Evolutionary conservation across 2,797 vertebrate species (phyloP).

Genomic region (Ctenopoma kingsleyae): DNA sequence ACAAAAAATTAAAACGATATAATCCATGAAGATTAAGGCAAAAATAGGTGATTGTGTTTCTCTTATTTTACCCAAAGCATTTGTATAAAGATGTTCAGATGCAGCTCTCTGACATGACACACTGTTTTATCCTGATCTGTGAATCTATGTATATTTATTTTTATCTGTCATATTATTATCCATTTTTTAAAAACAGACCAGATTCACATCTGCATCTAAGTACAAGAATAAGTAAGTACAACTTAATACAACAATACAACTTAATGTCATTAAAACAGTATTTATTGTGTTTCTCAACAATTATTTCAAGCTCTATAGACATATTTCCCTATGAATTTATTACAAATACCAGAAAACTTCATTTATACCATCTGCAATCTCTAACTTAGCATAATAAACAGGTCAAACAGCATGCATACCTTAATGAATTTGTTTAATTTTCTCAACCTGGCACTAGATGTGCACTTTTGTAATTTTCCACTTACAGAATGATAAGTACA

Average conservation of each 20-base stretch:
- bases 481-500: background rate
- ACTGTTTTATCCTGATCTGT: too few relatives aligned
- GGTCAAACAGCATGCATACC: slow-evolving; percentile 12
- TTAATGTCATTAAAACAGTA: background rate
- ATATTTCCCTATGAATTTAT: slow-evolving; percentile 21
- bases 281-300: background rate
- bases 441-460: background rate
- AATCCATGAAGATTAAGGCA: too few relatives aligned
- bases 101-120: too few relatives aligned
- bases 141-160: too few relatives aligned
- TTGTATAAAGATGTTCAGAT: too few relatives aligned
- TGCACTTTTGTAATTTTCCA: background rate
- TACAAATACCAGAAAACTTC: slow-evolving; percentile 12
- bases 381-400: slow-evolving; percentile 19
- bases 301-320: background rate
- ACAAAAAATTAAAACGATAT: too few relatives aligned
- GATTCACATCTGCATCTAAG: too few relatives aligned
- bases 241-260: too few relatives aligned
- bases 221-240: too few relatives aligned
- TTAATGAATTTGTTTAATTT: slow-evolving; percentile 32
- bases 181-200: too few relatives aligned
- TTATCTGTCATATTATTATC: background rate
- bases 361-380: slow-evolving; percentile 24
- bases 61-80: too few relatives aligned
- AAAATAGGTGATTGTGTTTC: too few relatives aligned